phyloP scores from a whole-genome alignment of 2,888 invertebrate species.

The Hypena proboscidalis region DNA sequence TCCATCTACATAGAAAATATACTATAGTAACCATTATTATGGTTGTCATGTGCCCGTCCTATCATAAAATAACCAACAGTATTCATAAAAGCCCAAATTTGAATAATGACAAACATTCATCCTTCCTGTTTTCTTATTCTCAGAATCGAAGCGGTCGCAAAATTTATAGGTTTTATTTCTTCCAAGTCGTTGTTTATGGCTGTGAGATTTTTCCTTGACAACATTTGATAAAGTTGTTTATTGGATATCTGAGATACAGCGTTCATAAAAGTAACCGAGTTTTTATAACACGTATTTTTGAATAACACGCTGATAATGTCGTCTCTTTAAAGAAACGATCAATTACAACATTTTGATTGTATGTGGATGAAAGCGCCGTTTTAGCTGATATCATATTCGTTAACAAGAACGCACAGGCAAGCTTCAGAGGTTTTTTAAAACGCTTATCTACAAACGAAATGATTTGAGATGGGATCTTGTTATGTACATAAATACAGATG shows the following conservation, averaged over 20 bases:
- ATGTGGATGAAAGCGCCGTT: no score
- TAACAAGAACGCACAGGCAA: no score
- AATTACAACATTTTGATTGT: not conserved
- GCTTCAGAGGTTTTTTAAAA: no score
- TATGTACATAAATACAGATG: no score
- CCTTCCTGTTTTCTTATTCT: slow-evolving; percentile 35
- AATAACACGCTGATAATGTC: slow-evolving; percentile 2
- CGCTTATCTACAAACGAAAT: no score
- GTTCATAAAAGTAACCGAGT: slow-evolving; percentile 16
- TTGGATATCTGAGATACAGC: slow-evolving; percentile 13
- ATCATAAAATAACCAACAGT: slow-evolving; percentile 31
- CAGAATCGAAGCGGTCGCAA: slow-evolving; percentile 18
- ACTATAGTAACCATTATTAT: no score
- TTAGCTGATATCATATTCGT: no score
- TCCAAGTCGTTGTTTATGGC: slow-evolving; percentile 31
- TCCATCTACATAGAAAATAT: no score
- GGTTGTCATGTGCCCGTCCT: no score
- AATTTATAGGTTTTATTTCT: slow-evolving; percentile 40
- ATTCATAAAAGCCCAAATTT: no score
- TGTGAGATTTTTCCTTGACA: slow-evolving; percentile 17
- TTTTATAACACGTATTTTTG: slow-evolving; percentile 14
- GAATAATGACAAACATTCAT: slow-evolving; percentile 41
- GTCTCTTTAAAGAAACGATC: not conserved
- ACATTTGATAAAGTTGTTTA: slow-evolving; percentile 29
- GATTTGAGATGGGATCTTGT: no score